phyloP scores from a whole-genome alignment of 1,140 invertebrate species.

The Rhyzopertha dominica region DNA sequence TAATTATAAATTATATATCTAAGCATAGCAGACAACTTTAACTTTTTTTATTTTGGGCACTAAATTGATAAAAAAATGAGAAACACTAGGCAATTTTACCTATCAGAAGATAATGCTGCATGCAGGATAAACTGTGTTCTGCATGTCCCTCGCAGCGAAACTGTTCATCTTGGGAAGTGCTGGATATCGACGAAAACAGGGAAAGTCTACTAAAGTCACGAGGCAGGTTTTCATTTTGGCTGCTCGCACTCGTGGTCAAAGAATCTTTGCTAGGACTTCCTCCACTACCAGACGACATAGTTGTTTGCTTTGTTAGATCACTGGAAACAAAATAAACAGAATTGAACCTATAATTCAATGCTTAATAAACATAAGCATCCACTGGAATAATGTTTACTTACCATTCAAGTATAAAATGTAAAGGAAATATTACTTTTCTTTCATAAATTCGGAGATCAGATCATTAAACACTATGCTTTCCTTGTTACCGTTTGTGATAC shows the following conservation, averaged over 20 bases:
- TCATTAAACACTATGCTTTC: not conserved
- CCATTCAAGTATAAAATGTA: not conserved
- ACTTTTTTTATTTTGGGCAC: too few species aligned
- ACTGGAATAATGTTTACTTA: not conserved
- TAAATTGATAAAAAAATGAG: too few species aligned
- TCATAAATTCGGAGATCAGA: not conserved
- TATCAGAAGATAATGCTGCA: constrained; percentile 74
- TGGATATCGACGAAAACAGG: constrained; percentile 47
- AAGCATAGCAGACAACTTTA: too few species aligned
- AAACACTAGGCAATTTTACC: too few species aligned
- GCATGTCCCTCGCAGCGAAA: constrained; percentile 76
- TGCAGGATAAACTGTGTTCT: constrained; percentile 70
- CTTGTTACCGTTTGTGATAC: too few species aligned
- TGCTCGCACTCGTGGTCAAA: constrained; percentile 26
- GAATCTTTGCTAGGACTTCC: constrained; percentile 40
- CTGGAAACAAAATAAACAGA: not conserved
- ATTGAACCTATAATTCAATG: not conserved
- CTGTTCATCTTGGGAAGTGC: constrained; percentile 63
- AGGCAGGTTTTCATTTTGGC: constrained; percentile 48
- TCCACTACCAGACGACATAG: constrained; percentile 37
- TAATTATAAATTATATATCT: too few species aligned
- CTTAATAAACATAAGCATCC: not conserved
- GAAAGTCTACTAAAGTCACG: constrained; percentile 53
- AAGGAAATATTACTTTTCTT: not conserved
- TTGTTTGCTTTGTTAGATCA: not conserved